Percentiles rank a stretch among this genome's conserved stretches.
Conservation (phyloP, 2,113 vertebrate genomes). For the Zosterops pallidus region DNA sequence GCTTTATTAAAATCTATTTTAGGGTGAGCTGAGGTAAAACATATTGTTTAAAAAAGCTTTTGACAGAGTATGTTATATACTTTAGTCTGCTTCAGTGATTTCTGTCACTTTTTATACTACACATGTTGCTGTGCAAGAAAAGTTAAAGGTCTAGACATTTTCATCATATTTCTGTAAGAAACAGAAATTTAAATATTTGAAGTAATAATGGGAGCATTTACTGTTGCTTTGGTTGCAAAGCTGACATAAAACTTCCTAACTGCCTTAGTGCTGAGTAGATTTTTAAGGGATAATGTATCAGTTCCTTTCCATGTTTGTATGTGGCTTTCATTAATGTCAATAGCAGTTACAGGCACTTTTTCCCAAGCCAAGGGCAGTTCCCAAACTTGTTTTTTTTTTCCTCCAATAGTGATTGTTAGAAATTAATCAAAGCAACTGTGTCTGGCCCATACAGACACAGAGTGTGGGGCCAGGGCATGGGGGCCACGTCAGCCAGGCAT, state of each 20-base stretch:
- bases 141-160: constrained; percentile 59
- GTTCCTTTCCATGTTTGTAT: neutral
- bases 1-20: constrained; percentile 57
- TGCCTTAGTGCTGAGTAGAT: constrained; percentile 6
- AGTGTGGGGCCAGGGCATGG: neutral
- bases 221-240: constrained; percentile 52
- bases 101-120: constrained; percentile 39
- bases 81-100: constrained; percentile 62
- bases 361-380: neutral
- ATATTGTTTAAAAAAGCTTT: constrained; percentile 55
- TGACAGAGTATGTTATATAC: constrained; percentile 55
- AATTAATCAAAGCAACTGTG: neutral
- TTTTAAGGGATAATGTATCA: constrained; percentile 51
- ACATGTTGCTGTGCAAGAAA: neutral
- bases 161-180: constrained; percentile 54
- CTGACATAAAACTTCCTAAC: constrained; percentile 57
- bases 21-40: constrained; percentile 59
- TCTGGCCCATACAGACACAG: neutral
- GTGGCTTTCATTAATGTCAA: neutral
- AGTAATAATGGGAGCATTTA: constrained; percentile 57
- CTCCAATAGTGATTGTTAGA: neutral
- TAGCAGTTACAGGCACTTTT: neutral
- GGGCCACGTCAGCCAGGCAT: neutral
- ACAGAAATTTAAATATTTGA: constrained; percentile 66
- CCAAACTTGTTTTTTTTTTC: neutral